Base-by-base conservation (phyloP, 92 coral and sea anemone species). In the Anthopleura xanthogrammica region DNA sequence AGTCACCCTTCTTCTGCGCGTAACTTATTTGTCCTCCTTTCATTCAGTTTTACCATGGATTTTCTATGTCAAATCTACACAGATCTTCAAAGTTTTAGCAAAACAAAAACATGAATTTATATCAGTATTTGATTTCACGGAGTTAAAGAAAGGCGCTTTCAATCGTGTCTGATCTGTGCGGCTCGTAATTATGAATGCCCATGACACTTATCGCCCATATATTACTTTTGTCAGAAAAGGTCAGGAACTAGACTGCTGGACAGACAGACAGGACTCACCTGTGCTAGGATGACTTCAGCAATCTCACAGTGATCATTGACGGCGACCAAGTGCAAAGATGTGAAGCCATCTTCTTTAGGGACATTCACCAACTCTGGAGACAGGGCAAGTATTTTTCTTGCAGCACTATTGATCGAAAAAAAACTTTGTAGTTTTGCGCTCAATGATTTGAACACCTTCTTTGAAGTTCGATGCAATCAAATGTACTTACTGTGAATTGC, bases 271-370 rank as follows among this genome's bases (percentile, higher is more conserved):
- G 24, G 17, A 48, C 74, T 56, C 62, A 88, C 94, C 83, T 90
- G 89, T 60, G 58, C 68, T 23, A 88, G 83, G 12, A 91, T 88
- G 6, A 80, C 22, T 57, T 78, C 85, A n/a, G 94, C 94, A 52
- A 86, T 77, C 48, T 91, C 94, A 14, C 94, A 82, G 70, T 91
- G 90, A 62, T 89, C 94, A 40, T 91, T 91, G 40, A 91, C 81
- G 19, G 94, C 94, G 4, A 92, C 90, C 12, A 91, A 70, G 66
- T 91, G 94, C 62, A 91, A 88, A 9, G 94, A 72, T 5, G 90
- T 89, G 83, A 82, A 91, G 7, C 94, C 92, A 70, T 91, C 94
- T 36, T 70, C 82, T 64, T 88, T 91, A 60, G 72, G n/a, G 2
- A 83, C 82, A 60, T 91, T 89, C 54, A 89, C 46, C 20, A 62